Percentiles rank a stretch among this genome's conserved stretches.
phyloP scores from a whole-genome alignment of 92 coral and sea anemone species.

The Heliopora coerulea region DNA sequence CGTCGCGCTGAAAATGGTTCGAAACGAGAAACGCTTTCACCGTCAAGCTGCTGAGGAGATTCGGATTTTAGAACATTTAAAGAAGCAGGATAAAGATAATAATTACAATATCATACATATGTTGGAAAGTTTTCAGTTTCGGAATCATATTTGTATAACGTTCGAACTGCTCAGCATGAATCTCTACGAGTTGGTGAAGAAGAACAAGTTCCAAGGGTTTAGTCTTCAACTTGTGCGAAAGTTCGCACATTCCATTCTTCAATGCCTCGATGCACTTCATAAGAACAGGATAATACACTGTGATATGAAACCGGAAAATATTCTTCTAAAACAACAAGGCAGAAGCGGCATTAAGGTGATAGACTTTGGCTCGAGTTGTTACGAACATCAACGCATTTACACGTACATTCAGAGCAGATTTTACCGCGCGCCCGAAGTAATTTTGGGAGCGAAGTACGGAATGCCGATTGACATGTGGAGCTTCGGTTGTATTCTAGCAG shows the following conservation, averaged over 20 bases:
- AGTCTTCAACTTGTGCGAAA: conserved; percentile 91
- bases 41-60: conserved; percentile 98
- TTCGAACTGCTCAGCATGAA: conserved; percentile 97
- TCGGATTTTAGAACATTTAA: conserved; percentile 89
- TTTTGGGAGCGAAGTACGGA: conserved; percentile 90
- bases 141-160: conserved; percentile 97
- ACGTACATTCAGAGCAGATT: conserved; percentile 98
- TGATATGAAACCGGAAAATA: conserved; percentile 95
- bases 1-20: conserved; percentile 98
- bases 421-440: conserved; percentile 97
- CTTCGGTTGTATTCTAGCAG: conserved; percentile 94
- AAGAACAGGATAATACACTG: conserved; percentile 93
- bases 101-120: conserved; percentile 87
- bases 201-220: conserved; percentile 98
- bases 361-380: conserved; percentile 98
- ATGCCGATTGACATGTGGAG: conserved; percentile 99
- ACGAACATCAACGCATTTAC: conserved; percentile 94
- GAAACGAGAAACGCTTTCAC: conserved; percentile 96
- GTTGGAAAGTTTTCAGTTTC: conserved; percentile 89
- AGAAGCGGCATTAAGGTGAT: conserved; percentile 97
- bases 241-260: conserved; percentile 96
- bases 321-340: conserved; percentile 93
- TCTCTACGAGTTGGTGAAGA: conserved; percentile 88
- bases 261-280: conserved; percentile 88
- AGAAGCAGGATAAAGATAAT: conserved; percentile 95